Evolutionary conservation across 2,797 vertebrate genomes (phyloP).

Genomic region (Liparis tanakae): DNA sequence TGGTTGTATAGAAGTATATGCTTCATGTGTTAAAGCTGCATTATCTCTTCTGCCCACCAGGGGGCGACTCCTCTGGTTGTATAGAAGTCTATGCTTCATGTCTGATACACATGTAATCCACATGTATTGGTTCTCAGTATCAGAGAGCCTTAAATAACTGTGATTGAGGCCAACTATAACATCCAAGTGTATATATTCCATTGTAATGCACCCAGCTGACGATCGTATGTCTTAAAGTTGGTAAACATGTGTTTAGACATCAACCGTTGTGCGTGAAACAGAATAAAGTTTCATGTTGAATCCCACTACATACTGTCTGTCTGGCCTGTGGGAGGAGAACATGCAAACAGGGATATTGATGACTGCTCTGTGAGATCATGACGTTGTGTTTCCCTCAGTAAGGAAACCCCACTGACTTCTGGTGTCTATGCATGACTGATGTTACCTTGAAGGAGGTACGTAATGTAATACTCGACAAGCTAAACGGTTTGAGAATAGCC

Average conservation of each 20-base stretch:
- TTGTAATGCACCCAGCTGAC: background rate
- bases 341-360: background rate
- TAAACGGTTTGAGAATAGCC: background rate
- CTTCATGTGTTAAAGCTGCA: no score
- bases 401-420: background rate
- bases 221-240: background rate
- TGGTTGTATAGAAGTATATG: no score
- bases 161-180: background rate
- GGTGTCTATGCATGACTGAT: background rate
- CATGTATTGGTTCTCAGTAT: background rate
- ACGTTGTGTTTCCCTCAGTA: background rate
- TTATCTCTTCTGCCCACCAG: no score
- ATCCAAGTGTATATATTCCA: background rate
- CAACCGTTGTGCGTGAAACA: background rate
- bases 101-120: background rate
- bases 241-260: background rate
- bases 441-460: background rate
- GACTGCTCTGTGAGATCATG: background rate
- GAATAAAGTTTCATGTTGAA: background rate
- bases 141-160: background rate
- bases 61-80: no score
- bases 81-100: no score
- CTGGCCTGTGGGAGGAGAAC: no score
- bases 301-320: background rate
- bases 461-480: slow-evolving; percentile 13